Evolutionary conservation across 2,797 vertebrate genomes (phyloP).

Genomic region (Heterohyrax brucei): DNA sequence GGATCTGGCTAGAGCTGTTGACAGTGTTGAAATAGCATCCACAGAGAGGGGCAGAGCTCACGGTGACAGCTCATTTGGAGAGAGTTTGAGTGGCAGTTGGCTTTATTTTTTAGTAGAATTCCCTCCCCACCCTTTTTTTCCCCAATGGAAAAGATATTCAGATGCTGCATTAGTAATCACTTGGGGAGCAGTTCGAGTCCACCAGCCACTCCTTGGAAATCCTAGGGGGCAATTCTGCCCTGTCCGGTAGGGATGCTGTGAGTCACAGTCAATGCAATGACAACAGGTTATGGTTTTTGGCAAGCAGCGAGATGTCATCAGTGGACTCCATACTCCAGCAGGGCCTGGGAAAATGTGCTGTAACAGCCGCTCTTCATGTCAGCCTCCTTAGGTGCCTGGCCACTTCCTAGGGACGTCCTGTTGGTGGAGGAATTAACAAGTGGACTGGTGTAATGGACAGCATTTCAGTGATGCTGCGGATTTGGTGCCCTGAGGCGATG

Average conservation of each 20-base stretch:
- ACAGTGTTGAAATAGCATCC: slow-evolving; percentile 86
- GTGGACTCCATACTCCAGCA: rapidly evolving
- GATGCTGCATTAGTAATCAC: background rate
- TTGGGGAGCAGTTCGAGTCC: background rate
- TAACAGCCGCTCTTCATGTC: background rate
- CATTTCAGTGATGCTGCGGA: background rate
- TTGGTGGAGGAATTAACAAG: background rate
- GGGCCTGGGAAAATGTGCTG: rapidly evolving
- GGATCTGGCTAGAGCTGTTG: slow-evolving; percentile 84
- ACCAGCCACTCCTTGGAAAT: no score
- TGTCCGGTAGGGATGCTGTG: no score
- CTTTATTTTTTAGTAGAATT: background rate
- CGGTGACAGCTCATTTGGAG: slow-evolving; percentile 85
- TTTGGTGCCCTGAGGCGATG: slow-evolving; percentile 23
- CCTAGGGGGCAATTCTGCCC: no score
- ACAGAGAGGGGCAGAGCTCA: slow-evolving; percentile 78
- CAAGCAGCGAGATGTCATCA: background rate
- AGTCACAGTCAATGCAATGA: no score
- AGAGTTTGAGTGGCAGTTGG: slow-evolving; percentile 83
- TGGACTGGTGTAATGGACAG: slow-evolving; percentile 65
- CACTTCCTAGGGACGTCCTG: background rate
- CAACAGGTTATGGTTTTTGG: no score
- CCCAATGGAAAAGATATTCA: background rate
- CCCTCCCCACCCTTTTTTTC: background rate
- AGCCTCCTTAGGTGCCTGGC: rapidly evolving